Evolutionary conservation across 1,140 invertebrate species (phyloP), one percentile per base, ranked within the genome.

Genomic region (Drosophila sechellia): DNA sequence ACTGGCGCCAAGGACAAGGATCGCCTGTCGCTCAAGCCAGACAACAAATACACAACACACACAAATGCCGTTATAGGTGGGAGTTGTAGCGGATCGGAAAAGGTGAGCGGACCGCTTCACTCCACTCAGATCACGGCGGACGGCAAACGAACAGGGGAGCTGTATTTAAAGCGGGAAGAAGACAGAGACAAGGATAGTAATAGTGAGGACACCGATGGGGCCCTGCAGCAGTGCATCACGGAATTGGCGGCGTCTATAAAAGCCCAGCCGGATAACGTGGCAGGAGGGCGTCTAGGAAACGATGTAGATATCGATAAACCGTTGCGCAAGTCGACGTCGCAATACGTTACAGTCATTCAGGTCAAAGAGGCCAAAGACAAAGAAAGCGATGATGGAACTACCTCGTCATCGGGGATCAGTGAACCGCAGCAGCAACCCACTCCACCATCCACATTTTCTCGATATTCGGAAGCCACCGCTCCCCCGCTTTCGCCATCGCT

Each of bases 331-430:
- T 93, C 84, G 93, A 94, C 93, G 90, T 95, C 95, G 92, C 96
- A 96, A 93, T 97, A 97, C 93, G 95, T 97, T 65, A 97, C 97
- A 60, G 97, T 97, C 50, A 97, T 97, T 72, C 96, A 97, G 94
- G 96, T 97, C 3, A 97, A 96, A 92, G 94, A 92, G 66, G 76
- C 76, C 90, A 92, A 93, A 84, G 83, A 84, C 60, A 90, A 84
- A 55, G 84, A 81, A 34, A 65, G 48, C 48, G 77, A 79, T 60
- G 75, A 83, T 31, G 27, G 52, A 39, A 58, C 54, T 20, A 58
- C 59, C 10, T 48, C 71, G 31, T 59, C 57, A 13, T 12, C 56
- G 17, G 52, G 48, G 40, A 71, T 48, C 58, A 71, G 60, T 48
- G 74, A 77, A 55, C 53, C 53, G 49, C 48, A 58, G 45, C 61